Percentiles rank a stretch among this genome's conserved stretches.
These are phyloP conservation scores for Etia nguti DNA, from an alignment of 2,113 vertebrate genomes.

Conservation along the genomic window DNA sequence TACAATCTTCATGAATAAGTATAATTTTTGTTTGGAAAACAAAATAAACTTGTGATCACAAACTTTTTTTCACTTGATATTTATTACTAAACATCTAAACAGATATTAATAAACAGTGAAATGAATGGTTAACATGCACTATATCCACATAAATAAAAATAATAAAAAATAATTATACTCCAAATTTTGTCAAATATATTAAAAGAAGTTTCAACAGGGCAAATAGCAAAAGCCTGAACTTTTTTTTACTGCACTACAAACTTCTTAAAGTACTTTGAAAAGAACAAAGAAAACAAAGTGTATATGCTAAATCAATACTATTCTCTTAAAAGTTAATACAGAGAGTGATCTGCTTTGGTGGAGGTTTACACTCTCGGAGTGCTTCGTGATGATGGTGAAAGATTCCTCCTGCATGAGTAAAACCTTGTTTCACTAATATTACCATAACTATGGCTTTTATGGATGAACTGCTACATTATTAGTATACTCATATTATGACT, in stretches of 20 bases:
- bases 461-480: not conserved
- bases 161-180: not conserved
- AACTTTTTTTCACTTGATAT: not conserved
- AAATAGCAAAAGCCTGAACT: not conserved
- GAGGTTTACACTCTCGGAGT: not conserved
- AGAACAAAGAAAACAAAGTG: not conserved
- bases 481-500: not conserved
- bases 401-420: not conserved
- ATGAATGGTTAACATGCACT: not conserved
- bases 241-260: not conserved
- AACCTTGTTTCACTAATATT: not conserved
- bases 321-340: not conserved
- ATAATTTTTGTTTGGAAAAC: not conserved
- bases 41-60: not conserved
- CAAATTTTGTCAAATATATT: not conserved
- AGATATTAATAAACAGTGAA: not conserved
- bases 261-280: not conserved
- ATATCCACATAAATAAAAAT: not conserved
- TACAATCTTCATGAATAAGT: not conserved
- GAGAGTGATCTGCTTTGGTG: not conserved
- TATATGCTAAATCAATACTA: not conserved
- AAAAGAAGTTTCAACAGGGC: not conserved
- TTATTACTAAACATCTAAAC: not conserved
- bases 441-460: not conserved
- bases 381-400: not conserved